These are phyloP conservation scores for Tillus elongatus DNA, from an alignment of 2,888 invertebrate species.

Conservation along the genomic window DNA sequence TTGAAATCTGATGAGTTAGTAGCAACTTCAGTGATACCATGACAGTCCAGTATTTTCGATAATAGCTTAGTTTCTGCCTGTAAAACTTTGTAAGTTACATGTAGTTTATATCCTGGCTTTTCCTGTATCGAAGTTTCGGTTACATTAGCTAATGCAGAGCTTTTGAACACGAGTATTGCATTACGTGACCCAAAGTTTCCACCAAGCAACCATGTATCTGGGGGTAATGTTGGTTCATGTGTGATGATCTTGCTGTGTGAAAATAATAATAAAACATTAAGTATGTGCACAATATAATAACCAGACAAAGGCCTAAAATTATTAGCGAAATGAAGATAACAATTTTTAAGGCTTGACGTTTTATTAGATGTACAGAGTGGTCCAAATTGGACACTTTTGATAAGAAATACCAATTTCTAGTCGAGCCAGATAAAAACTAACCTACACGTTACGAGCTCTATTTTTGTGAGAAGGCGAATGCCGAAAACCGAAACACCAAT, in stretches of 20 bases:
- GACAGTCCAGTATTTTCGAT: conserved; percentile 64
- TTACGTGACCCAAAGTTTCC: conserved; percentile 49
- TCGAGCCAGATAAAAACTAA: too few species aligned
- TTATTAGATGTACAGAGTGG: too few species aligned
- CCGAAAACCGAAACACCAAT: too few species aligned
- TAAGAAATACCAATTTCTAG: too few species aligned
- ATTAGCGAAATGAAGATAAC: too few species aligned
- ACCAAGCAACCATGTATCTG: conserved; percentile 36
- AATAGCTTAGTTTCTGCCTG: conserved; percentile 76
- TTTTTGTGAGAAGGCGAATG: too few species aligned
- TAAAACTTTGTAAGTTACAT: conserved; percentile 66
- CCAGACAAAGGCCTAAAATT: too few species aligned
- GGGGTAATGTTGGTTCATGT: conserved; percentile 26
- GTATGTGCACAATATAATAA: too few species aligned
- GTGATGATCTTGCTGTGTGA: conserved; percentile 25
- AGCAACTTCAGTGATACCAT: conserved; percentile 64
- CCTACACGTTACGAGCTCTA: too few species aligned
- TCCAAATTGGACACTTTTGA: too few species aligned
- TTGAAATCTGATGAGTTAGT: conserved; percentile 71
- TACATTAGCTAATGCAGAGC: conserved; percentile 50
- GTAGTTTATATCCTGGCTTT: conserved; percentile 60
- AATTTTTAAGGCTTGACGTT: too few species aligned
- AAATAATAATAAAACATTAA: too few species aligned
- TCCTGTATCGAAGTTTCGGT: conserved; percentile 33
- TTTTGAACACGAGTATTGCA: conserved; percentile 58